Evolutionary conservation across 2,113 vertebrate genomes (phyloP).

Genomic region (Cavia aperea): DNA sequence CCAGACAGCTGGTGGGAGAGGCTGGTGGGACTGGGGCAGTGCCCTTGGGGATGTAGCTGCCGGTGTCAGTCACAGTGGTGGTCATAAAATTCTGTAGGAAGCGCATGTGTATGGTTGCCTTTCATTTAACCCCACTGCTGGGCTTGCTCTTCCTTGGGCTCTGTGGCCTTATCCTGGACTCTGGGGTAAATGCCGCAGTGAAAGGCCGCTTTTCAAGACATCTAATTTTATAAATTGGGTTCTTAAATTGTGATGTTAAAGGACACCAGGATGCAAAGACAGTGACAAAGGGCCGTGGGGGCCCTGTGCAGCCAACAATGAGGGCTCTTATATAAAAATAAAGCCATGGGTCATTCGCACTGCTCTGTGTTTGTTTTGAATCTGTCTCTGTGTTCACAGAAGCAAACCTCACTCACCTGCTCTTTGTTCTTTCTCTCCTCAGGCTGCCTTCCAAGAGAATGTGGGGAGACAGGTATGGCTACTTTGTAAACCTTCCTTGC

Average conservation of each 20-base stretch:
- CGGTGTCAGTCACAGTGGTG: neutral
- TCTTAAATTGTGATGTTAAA: conserved; percentile 65
- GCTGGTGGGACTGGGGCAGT: neutral
- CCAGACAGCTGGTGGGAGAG: neutral
- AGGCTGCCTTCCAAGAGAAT: conserved; percentile 99
- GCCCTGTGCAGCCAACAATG: conserved; percentile 69
- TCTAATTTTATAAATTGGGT: conserved; percentile 51
- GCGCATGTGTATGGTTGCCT: neutral
- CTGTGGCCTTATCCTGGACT: neutral
- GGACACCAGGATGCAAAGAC: conserved; percentile 37
- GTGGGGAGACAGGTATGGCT: conserved; percentile 95
- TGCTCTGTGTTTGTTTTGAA: conserved; percentile 70
- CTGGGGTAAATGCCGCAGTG: conserved; percentile 23
- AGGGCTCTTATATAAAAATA: conserved; percentile 72
- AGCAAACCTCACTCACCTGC: conserved; percentile 73
- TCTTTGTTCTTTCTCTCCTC: conserved; percentile 75
- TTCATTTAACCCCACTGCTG: neutral
- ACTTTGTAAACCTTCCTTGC: conserved; percentile 70
- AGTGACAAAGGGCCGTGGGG: conserved; percentile 25
- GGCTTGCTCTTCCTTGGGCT: neutral
- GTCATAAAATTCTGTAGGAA: neutral
- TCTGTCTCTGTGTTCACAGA: conserved; percentile 72
- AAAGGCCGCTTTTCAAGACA: conserved; percentile 44
- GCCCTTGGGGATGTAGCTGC: accelerated
- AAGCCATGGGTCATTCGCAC: conserved; percentile 78